Conservation (phyloP, 2,888 invertebrate genomes). For the Sarcophaga variegata region DNA sequence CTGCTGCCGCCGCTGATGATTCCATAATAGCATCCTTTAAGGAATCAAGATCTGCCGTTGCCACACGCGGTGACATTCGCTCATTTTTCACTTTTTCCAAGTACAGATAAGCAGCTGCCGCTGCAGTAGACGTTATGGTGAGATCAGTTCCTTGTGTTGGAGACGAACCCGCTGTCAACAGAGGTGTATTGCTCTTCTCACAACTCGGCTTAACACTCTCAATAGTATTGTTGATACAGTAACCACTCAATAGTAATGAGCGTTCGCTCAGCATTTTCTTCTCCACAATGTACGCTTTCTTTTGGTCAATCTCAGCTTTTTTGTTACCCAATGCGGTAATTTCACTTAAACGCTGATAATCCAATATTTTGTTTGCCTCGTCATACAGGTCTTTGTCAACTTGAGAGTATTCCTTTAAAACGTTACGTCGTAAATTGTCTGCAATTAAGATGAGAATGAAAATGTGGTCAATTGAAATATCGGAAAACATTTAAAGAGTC, state of each 20-base stretch:
- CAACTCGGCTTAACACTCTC: conserved; percentile 79
- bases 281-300: conserved; percentile 72
- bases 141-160: conserved; percentile 45
- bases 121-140: conserved; percentile 72
- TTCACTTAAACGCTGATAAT: background rate
- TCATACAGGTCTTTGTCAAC: conserved; percentile 24
- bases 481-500: background rate
- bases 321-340: background rate
- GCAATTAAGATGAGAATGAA: conserved; percentile 27
- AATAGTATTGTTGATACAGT: conserved; percentile 76
- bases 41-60: conserved; percentile 76
- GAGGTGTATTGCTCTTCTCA: conserved; percentile 72
- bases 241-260: conserved; percentile 78
- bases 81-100: conserved; percentile 81
- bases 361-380: background rate
- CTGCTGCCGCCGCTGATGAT: conserved; percentile 74
- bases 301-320: background rate
- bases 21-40: conserved; percentile 79
- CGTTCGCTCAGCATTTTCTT: conserved; percentile 82
- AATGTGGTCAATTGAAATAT: background rate
- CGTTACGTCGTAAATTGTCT: conserved; percentile 51
- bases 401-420: conserved; percentile 30
- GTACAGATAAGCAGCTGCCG: conserved; percentile 77
- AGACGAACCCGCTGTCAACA: conserved; percentile 62
- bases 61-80: conserved; percentile 76